phyloP scores from a whole-genome alignment of 2,888 invertebrate species.

The Hipparchia semele region DNA sequence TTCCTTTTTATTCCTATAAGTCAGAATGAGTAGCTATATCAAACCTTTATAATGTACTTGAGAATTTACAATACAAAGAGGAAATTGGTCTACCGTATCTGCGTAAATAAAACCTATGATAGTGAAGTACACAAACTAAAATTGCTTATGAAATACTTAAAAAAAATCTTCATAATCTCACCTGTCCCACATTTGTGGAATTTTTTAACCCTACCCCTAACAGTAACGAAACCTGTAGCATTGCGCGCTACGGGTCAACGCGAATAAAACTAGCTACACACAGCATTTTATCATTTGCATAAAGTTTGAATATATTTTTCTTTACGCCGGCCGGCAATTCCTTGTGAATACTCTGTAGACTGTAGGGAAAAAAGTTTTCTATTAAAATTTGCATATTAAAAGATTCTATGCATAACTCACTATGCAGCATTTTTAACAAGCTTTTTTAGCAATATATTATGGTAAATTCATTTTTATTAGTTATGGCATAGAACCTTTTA shows the following conservation, averaged over 20 bases:
- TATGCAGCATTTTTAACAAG: slow-evolving; percentile 7
- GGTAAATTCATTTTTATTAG: slow-evolving; percentile 24
- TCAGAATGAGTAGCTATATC: neutral
- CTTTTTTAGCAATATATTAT: slow-evolving; percentile 9
- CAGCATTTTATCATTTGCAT: slow-evolving; percentile 72
- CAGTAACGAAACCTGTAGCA: slow-evolving; percentile 82
- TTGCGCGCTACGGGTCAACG: slow-evolving; percentile 84
- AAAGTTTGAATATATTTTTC: slow-evolving; percentile 71
- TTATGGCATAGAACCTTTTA: slow-evolving; percentile 75
- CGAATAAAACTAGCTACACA: slow-evolving; percentile 80
- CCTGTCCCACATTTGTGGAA: slow-evolving; percentile 80
- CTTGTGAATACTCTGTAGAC: slow-evolving; percentile 80
- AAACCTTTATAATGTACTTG: neutral
- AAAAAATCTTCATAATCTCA: slow-evolving; percentile 79
- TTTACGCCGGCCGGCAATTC: slow-evolving; percentile 77
- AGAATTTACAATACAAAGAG: neutral
- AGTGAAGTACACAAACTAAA: slow-evolving; percentile 59
- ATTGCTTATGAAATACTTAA: slow-evolving; percentile 72
- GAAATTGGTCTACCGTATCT: slow-evolving; percentile 44
- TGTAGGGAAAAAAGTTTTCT: slow-evolving; percentile 81
- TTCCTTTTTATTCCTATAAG: neutral
- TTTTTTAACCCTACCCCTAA: slow-evolving; percentile 78
- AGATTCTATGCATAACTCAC: slow-evolving; percentile 71
- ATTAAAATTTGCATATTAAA: slow-evolving; percentile 78
- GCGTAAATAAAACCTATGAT: slow-evolving; percentile 36